Evolutionary conservation across 2,113 vertebrate genomes (phyloP), one percentile per base, ranked within the genome.

Genomic region (Eira barbara): DNA sequence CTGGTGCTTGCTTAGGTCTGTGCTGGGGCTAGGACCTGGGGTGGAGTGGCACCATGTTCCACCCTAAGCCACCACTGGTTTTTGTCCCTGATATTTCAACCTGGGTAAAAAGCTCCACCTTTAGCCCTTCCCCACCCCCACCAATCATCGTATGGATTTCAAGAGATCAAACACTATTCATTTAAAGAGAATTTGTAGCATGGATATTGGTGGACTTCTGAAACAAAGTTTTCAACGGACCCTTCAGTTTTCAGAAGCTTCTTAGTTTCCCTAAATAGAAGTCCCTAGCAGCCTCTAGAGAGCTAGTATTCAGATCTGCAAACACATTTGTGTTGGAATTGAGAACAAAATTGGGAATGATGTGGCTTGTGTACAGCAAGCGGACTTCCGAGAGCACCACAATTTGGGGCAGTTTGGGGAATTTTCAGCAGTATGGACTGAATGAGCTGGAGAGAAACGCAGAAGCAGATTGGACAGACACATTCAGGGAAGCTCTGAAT

Each of bases 261-360:
- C 78, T 98, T 97, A 94, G 96, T 97, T 97, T 93, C 65, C 59
- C 59, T 92, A 97, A 97, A 94, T 74, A 98, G 96, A 98, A 98
- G 97, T 93, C 94, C 80, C 73, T 97, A 95, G 97, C 97, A 97
- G 95, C 83, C 93, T 94, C 85, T 97, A 79, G 69, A 87, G 88
- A 98, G 85, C 91, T 82, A 80, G 95, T 96, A 86, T 97, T 98
- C 96, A 95, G 95, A 74, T 97, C 86, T 97, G 91, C 89, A 98
- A 98, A 97, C 98, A 94, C 92, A 96, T 98, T 98, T 98, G 95
- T 98, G 95, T 97, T 98, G 97, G 96, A 98, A 98, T 97, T 93
- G 95, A 98, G 98, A 98, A 98, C 94, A 98, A 98, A 98, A 90
- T 74, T 96, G 98, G 83, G 96, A 98, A 98, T 98, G 97, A 97